Percentiles rank a stretch among this genome's conserved stretches.
These are phyloP conservation scores for Solenopsis fugax DNA, from an alignment of 1,140 invertebrate genomes.

Conservation along the genomic window DNA sequence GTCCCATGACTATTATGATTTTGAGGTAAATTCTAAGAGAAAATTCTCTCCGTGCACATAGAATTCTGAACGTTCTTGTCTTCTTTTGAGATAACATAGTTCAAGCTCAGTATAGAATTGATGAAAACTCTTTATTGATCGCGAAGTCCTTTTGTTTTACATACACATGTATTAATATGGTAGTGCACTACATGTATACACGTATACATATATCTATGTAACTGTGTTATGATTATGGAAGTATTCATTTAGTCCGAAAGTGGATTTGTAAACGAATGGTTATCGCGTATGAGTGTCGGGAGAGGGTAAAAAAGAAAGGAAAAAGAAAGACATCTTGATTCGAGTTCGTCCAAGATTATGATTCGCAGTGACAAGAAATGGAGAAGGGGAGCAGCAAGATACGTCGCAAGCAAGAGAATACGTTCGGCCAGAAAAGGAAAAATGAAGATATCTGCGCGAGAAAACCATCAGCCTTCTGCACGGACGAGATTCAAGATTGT, in stretches of 20 bases:
- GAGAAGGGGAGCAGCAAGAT: not conserved
- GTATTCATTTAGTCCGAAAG: slow-evolving; percentile 73
- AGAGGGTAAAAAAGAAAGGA: slow-evolving; percentile 41
- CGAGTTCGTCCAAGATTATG: not conserved
- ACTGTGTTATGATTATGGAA: slow-evolving; percentile 71
- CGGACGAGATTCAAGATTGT: slow-evolving; percentile 82
- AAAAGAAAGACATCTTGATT: slow-evolving; percentile 30
- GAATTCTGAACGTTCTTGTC: slow-evolving; percentile 24
- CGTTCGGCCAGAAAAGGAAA: slow-evolving; percentile 32
- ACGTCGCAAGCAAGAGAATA: slow-evolving; percentile 2
- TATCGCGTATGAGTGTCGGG: slow-evolving; percentile 11
- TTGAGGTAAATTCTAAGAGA: too few species aligned
- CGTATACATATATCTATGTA: slow-evolving; percentile 61
- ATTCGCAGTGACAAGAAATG: slow-evolving; percentile 6
- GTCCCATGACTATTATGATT: too few species aligned
- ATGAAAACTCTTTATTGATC: slow-evolving; percentile 36
- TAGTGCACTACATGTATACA: slow-evolving; percentile 70
- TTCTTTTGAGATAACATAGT: slow-evolving; percentile 16
- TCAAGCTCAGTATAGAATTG: slow-evolving; percentile 27
- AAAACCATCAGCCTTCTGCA: slow-evolving; percentile 63
- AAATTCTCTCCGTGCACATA: not conserved
- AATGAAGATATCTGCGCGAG: slow-evolving; percentile 66
- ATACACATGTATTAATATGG: slow-evolving; percentile 34
- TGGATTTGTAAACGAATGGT: slow-evolving; percentile 60
- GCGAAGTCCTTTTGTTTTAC: slow-evolving; percentile 35